Conservation (phyloP, 2,113 vertebrate species). For the Aldabrachelys gigantea region DNA sequence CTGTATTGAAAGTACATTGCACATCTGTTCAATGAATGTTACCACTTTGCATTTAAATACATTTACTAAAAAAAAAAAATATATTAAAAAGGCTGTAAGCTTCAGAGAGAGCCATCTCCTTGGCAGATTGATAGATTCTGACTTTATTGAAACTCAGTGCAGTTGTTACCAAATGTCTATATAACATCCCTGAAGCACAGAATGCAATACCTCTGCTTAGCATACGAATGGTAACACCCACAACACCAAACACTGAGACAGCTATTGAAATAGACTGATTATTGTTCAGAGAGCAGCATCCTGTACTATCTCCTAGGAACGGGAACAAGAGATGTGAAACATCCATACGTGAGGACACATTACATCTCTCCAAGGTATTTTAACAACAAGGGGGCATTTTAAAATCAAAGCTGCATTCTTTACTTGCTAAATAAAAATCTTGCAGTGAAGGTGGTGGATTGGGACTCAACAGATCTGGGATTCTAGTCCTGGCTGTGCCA, state of each 20-base stretch:
- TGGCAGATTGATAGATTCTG: not conserved
- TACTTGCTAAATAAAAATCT: not conserved
- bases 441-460: not conserved
- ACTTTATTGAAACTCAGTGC: not conserved
- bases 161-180: not conserved
- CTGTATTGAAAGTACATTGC: not conserved
- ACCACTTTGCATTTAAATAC: not conserved
- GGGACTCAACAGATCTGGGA: not conserved
- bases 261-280: not conserved
- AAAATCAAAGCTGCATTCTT: not conserved
- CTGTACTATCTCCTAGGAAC: not conserved
- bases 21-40: not conserved
- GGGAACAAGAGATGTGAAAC: not conserved
- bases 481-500: not conserved
- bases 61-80: not conserved
- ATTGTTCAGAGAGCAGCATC: not conserved
- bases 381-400: not conserved
- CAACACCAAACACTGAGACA: not conserved
- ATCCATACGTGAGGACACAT: not conserved
- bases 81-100: not conserved
- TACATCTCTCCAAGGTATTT: not conserved
- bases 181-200: not conserved
- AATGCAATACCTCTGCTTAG: not conserved
- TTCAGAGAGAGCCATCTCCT: not conserved
- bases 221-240: not conserved